These are phyloP conservation scores for Araneus ventricosus DNA, from an alignment of 1,140 invertebrate species.

Conservation along the genomic window DNA sequence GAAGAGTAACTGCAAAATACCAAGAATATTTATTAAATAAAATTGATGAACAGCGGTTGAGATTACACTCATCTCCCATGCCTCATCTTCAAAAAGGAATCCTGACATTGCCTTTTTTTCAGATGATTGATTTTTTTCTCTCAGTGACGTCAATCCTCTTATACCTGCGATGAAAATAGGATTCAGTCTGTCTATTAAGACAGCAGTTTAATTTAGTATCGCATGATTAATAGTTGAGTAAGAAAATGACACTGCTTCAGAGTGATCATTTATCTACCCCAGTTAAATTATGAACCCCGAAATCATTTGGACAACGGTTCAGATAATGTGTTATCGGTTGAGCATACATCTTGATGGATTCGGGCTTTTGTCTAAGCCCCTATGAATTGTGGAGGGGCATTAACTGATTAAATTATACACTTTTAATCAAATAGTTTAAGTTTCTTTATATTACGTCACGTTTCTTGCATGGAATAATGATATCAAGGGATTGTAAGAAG, in stretches of 20 bases:
- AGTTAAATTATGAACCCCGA: neutral
- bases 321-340: neutral
- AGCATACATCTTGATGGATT: neutral
- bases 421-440: neutral
- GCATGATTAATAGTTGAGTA: neutral
- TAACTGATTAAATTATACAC: neutral
- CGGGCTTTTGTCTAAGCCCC: neutral
- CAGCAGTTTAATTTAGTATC: constrained; percentile 15
- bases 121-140: no score
- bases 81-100: no score
- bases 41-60: no score
- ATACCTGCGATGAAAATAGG: neutral
- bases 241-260: constrained; percentile 5
- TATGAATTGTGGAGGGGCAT: neutral
- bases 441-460: neutral
- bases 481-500: no score
- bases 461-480: neutral
- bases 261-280: neutral
- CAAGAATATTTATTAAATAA: no score
- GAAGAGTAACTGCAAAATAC: no score
- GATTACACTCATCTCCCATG: no score
- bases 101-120: no score
- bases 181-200: neutral
- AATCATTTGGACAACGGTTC: neutral
- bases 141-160: neutral